A percentile compares a stretch with the other conserved stretches of the same genome.
Evolutionary conservation across 2,113 vertebrate genomes (phyloP).

Genomic region (Pristiophorus japonicus): DNA sequence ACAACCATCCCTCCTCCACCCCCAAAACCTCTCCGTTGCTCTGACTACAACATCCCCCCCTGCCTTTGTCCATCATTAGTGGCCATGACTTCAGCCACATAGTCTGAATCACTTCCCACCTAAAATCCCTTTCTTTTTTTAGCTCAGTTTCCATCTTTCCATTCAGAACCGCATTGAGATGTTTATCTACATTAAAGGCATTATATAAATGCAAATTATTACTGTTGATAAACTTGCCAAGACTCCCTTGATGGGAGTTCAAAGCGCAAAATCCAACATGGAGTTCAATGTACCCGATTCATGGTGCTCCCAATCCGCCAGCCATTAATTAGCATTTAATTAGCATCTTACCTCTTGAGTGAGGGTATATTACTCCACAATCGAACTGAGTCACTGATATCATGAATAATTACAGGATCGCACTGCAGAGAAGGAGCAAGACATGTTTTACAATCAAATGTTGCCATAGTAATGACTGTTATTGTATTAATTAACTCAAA

Average conservation of each 20-base stretch:
- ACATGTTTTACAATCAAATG: background rate
- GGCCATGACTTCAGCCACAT: background rate
- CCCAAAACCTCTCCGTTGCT: background rate
- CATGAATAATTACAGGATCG: constrained; percentile 7
- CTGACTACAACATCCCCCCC: too few species aligned
- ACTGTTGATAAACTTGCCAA: background rate
- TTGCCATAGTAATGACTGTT: background rate
- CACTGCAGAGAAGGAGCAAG: background rate
- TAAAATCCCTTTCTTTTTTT: background rate
- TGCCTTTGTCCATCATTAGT: background rate
- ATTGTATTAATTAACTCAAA: background rate
- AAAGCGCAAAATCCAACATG: background rate
- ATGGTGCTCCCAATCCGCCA: background rate
- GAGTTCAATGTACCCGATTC: background rate
- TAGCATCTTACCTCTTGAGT: constrained; percentile 6
- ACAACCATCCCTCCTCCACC: too few species aligned
- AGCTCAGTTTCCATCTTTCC: background rate
- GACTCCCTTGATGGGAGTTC: background rate
- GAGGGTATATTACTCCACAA: constrained; percentile 4
- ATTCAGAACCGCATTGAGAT: background rate
- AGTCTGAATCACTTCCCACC: background rate
- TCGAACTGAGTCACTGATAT: background rate
- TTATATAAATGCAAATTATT: background rate
- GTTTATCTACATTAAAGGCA: background rate
- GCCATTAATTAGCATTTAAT: too few species aligned